Base-by-base conservation (phyloP, 1,140 invertebrate species). In the Aporrectodea caliginosa region DNA sequence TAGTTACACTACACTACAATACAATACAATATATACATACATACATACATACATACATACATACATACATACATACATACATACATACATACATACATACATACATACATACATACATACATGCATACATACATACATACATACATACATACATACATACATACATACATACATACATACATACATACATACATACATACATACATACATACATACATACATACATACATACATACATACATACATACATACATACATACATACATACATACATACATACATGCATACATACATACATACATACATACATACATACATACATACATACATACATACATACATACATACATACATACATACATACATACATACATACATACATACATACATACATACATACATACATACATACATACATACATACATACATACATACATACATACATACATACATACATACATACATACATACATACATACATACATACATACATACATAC, bases 391-490 rank as follows among this genome's bases (percentile, higher is more conserved):
- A 78, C 43, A 78, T 73, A 78, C 43, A 74, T 75, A 78, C 68
- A 78, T 43, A 78, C 43, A 73, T 73, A 78, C 43, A 78, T 43
- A 78, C 68, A 78, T 43, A 75, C 33, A 73, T 73, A 78, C 1
- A 78, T 73, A 78, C 1, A 78, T 43, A 78, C 43, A 78, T 43
- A 78, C 68, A 74, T 34, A 78, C 43, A 78, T 73, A 78, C 1
- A 78, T 73, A 33, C 2, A 78, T 74, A 78, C 69, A 78, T 34
- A 78, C 2, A 78, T 34, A 78, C 2, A 78, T 34, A 78, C 0
- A 78, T 78, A 78, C 2, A 78, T 78, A 78, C 69, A 78, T 78
- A 78, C 69, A 78, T n/a, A n/a, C n/a, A n/a, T n/a, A n/a, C n/a
- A n/a, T n/a, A n/a, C n/a, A n/a, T n/a, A n/a, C n/a, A n/a, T n/a